Conservation (phyloP, 2,113 vertebrate genomes). For the Takifugu flavidus region DNA sequence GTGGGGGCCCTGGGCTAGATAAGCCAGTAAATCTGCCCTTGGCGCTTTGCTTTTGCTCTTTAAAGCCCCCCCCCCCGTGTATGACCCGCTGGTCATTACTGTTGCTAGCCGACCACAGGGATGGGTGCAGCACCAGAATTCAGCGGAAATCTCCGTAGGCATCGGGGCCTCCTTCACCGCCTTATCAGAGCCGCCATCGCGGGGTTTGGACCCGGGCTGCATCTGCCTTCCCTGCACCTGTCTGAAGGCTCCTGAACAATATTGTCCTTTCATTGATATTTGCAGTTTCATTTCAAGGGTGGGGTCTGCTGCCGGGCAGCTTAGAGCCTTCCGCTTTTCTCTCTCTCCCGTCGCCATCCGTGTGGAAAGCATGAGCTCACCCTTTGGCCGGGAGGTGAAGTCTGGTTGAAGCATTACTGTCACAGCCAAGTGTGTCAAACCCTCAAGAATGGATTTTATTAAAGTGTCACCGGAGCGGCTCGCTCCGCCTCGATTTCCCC, state of each 20-base stretch:
- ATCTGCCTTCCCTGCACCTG: slow-evolving; percentile 18
- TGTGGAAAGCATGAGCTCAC: slow-evolving; percentile 73
- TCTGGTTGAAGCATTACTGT: slow-evolving; percentile 69
- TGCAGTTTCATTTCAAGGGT: slow-evolving; percentile 66
- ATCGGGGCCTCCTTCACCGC: slow-evolving; percentile 34
- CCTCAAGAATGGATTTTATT: slow-evolving; percentile 9
- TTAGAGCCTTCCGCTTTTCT: slow-evolving; percentile 38
- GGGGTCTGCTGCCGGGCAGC: slow-evolving; percentile 71
- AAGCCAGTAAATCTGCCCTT: slow-evolving; percentile 60
- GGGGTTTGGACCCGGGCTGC: slow-evolving; percentile 15
- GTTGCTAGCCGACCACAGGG: slow-evolving; percentile 19
- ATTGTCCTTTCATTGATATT: slow-evolving; percentile 38
- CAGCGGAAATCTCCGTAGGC: slow-evolving; percentile 40
- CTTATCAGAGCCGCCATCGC: slow-evolving; percentile 51
- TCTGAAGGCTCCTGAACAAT: slow-evolving; percentile 8
- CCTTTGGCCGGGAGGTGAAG: slow-evolving; percentile 60
- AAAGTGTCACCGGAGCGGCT: slow-evolving; percentile 11
- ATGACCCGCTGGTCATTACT: slow-evolving; percentile 35
- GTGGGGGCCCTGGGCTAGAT: slow-evolving; percentile 53
- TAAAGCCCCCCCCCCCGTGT: slow-evolving; percentile 19
- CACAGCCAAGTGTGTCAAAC: slow-evolving; percentile 32
- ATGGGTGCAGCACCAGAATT: slow-evolving; percentile 18
- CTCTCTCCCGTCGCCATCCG: slow-evolving; percentile 27
- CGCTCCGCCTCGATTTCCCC: not conserved
- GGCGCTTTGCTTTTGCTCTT: slow-evolving; percentile 46